phyloP scores from a whole-genome alignment of 2,888 invertebrate species.

The Xylophagus ater region DNA sequence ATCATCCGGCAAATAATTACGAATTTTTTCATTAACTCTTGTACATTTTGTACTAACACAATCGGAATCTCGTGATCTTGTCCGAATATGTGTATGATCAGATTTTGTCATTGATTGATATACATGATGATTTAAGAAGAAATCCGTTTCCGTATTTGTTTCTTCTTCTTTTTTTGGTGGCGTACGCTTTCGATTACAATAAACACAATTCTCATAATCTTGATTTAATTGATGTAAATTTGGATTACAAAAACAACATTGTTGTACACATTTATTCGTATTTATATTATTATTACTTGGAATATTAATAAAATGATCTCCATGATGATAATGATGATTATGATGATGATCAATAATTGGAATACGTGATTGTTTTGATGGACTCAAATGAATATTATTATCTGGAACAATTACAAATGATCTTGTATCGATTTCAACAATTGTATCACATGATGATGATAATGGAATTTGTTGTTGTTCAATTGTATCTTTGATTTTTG shows the following conservation, averaged over 20 bases:
- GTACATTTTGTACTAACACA: conserved; percentile 19
- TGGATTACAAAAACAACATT: conserved; percentile 21
- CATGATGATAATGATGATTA: too few relatives aligned
- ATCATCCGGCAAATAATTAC: conserved; percentile 16
- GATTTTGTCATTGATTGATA: conserved; percentile 17
- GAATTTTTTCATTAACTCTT: conserved; percentile 18
- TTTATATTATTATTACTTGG: too few relatives aligned
- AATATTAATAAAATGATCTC: too few relatives aligned
- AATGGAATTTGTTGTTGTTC: too few relatives aligned
- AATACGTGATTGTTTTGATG: too few relatives aligned
- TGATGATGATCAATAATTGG: too few relatives aligned
- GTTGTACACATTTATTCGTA: conserved; percentile 10
- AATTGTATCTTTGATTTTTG: too few relatives aligned
- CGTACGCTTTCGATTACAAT: conserved; percentile 14
- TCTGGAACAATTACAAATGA: conserved; percentile 13
- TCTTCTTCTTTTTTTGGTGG: conserved; percentile 13
- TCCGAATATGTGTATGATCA: conserved; percentile 18
- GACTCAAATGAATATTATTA: conserved; percentile 2
- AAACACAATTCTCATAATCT: conserved; percentile 8
- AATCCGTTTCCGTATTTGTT: conserved; percentile 15
- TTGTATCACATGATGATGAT: neutral
- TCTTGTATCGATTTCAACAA: conserved; percentile 9
- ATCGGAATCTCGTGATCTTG: conserved; percentile 18
- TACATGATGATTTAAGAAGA: conserved; percentile 12
- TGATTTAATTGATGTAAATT: conserved; percentile 12